These are phyloP conservation scores for Manis pentadactyla DNA, from an alignment of 2,797 vertebrate genomes.

Conservation along the genomic window DNA sequence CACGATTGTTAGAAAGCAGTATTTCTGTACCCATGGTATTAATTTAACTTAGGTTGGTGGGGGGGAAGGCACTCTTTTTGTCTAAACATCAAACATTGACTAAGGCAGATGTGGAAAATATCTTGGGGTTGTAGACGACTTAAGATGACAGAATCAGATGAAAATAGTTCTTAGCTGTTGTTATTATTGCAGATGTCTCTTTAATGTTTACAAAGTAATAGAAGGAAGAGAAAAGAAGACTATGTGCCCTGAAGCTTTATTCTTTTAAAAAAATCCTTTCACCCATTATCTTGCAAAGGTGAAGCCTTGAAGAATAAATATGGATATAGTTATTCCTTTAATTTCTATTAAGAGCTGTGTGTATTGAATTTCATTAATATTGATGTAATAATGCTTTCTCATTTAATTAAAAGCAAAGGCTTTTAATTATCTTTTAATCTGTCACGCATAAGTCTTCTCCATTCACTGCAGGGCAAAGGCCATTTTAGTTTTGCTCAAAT, in stretches of 20 bases:
- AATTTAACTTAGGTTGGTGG: slow-evolving; percentile 60
- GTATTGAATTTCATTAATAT: slow-evolving; percentile 78
- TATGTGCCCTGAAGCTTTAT: slow-evolving; percentile 65
- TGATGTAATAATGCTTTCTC: slow-evolving; percentile 77
- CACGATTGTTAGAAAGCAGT: slow-evolving; percentile 56
- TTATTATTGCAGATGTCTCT: slow-evolving; percentile 74
- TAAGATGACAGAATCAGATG: slow-evolving; percentile 75
- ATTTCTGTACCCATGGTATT: slow-evolving; percentile 70
- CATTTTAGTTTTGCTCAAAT: slow-evolving; percentile 60
- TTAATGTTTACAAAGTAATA: slow-evolving; percentile 76
- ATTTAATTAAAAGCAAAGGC: slow-evolving; percentile 81
- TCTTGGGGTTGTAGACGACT: slow-evolving; percentile 75
- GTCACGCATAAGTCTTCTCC: slow-evolving; percentile 69
- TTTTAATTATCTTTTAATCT: slow-evolving; percentile 77
- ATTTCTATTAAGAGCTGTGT: slow-evolving; percentile 73
- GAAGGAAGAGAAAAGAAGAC: slow-evolving; percentile 65
- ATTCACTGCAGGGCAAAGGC: slow-evolving; percentile 68
- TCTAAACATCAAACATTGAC: slow-evolving; percentile 77
- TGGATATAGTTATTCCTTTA: slow-evolving; percentile 81
- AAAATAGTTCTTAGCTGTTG: slow-evolving; percentile 70
- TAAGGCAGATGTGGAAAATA: slow-evolving; percentile 78
- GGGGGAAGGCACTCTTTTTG: slow-evolving; percentile 43
- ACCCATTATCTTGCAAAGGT: slow-evolving; percentile 74
- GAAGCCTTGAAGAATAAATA: slow-evolving; percentile 75
- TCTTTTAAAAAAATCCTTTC: slow-evolving; percentile 74